Base-by-base conservation (phyloP, 2,888 invertebrate genomes). In the Strigamia crassipes region DNA sequence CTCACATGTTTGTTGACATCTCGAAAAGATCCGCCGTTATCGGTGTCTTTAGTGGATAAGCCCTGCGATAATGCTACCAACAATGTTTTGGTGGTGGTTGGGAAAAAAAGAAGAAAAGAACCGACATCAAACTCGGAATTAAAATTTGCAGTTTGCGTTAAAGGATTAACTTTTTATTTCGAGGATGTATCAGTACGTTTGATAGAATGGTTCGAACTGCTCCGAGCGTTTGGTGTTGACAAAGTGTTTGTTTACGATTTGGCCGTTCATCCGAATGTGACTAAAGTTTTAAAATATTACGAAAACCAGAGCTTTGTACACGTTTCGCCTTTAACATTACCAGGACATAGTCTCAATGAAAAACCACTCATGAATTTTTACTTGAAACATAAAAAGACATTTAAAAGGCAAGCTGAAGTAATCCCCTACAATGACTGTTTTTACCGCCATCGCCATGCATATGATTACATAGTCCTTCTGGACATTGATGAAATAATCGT, bases 371-470 rank as follows among this genome's bases (percentile, higher is more conserved):
- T 95, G 87, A 95, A 96, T 88, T 91, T 95, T 89, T 97, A 95
- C 87, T 90, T 97, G 80, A 94, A 94, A 82, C 94, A 94, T 87
- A 96, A 96, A 88, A 93, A 95, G 41, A 96, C 95, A 86, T 94
- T 96, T 89, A 97, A 97, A 89, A 91, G 97, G 15, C 95, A 96
- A 88, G 96, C 96, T 89, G 97, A 97, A 89, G 91, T 97, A 83
- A 95, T 97, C 85, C 96, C 97, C 13, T 97, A 97, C 90, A 97
- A 97, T 88, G 97, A 97, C 88, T 97, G 97, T 87, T 91, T 97
- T 82, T 97, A 97, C 89, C 93, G 95, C 87, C 94, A 97, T 87
- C 92, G 97, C 90, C 94, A 96, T 88, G 91, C 93, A 84, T 97
- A 96, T 88, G 92, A 94, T 84, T 96, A 94, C 89, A 93, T 96